A percentile compares a stretch with the other conserved stretches of the same genome.
Conservation (phyloP, 2,797 vertebrate species). For the Onychomys torridus region DNA sequence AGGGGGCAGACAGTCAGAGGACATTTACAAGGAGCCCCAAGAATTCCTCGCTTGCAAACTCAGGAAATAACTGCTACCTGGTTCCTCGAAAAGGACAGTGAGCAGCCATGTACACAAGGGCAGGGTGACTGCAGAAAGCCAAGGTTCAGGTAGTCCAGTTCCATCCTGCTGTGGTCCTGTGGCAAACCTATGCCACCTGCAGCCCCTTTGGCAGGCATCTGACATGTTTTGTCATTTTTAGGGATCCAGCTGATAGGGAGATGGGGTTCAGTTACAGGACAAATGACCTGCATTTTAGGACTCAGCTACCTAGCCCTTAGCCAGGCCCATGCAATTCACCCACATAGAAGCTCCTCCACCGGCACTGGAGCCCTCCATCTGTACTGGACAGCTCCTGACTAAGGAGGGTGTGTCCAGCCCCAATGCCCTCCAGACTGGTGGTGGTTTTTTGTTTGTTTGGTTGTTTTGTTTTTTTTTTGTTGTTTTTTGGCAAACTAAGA, state of each 20-base stretch:
- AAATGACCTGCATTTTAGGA: not conserved
- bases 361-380: not conserved
- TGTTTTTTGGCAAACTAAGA: slow-evolving; percentile 66
- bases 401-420: not conserved
- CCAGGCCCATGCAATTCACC: slow-evolving; percentile 16
- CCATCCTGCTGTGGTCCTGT: not conserved
- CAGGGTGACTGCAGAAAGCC: not conserved
- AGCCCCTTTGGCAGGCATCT: slow-evolving; percentile 33
- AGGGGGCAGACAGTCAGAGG: not conserved
- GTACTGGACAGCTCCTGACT: not conserved
- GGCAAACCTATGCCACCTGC: not conserved
- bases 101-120: not conserved
- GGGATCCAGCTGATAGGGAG: slow-evolving; percentile 11
- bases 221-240: slow-evolving; percentile 56
- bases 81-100: not conserved
- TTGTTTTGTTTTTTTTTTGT: not conserved
- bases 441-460: not conserved
- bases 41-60: not conserved
- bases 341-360: not conserved
- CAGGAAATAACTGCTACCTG: not conserved
- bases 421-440: not conserved
- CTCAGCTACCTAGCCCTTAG: not conserved
- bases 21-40: slow-evolving; percentile 22
- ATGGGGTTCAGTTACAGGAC: slow-evolving; percentile 13
- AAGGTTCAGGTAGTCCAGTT: not conserved